Evolutionary conservation across 2,888 invertebrate species (phyloP).

Genomic region (Andrena camellia): DNA sequence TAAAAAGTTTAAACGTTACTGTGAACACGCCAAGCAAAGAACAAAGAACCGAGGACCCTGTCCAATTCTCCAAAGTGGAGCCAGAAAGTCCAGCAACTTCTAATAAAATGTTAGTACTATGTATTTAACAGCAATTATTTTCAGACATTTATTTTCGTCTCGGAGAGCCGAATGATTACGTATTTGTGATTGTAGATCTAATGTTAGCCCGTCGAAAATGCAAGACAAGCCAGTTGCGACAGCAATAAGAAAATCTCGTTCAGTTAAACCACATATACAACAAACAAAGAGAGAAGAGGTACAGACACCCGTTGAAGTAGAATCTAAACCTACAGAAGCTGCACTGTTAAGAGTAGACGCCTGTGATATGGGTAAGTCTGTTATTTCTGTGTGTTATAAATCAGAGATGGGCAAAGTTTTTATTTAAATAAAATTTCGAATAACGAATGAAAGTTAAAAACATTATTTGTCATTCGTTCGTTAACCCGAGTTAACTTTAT

Average conservation of each 20-base stretch:
- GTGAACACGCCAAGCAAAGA: constrained; percentile 60
- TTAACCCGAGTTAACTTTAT: not conserved
- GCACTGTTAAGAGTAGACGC: constrained; percentile 38
- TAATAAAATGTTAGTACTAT: constrained; percentile 58
- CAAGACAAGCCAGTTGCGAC: constrained; percentile 28
- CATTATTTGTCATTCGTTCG: not conserved
- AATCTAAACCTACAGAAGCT: constrained; percentile 19
- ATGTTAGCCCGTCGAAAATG: constrained; percentile 4
- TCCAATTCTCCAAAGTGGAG: constrained; percentile 12
- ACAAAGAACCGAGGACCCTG: constrained; percentile 54
- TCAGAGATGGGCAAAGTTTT: too few species aligned
- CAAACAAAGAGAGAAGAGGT: constrained; percentile 34
- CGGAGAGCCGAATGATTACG: not conserved
- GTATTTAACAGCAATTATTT: constrained; percentile 1
- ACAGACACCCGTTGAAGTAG: constrained; percentile 21
- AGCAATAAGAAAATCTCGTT: constrained; percentile 31
- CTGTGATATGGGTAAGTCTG: constrained; percentile 58
- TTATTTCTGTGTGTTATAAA: not conserved
- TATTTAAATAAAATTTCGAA: too few species aligned
- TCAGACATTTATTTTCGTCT: not conserved
- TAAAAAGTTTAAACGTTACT: constrained; percentile 90
- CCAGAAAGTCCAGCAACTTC: constrained; percentile 15
- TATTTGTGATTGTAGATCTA: constrained; percentile 17
- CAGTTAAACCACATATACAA: constrained; percentile 33
- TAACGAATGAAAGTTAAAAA: not conserved